Base-by-base conservation (phyloP, 1,140 invertebrate genomes). In the Hylaeus volcanicus region DNA sequence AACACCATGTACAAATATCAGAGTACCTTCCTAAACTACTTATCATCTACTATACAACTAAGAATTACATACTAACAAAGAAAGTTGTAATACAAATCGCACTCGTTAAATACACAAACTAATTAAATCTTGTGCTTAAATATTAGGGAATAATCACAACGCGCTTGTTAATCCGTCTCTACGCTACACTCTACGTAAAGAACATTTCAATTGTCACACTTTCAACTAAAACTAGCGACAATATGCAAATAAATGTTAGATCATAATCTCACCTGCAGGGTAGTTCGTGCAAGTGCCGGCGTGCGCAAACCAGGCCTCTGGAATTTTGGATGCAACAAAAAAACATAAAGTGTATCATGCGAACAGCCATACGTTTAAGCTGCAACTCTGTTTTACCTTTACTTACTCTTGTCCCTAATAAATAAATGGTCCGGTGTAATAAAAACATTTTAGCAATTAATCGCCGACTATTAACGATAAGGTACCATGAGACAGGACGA, bases 211-310 rank as follows among this genome's bases (percentile, higher is more conserved):
- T 14, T 56, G 15, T 64, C 72, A 65, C 76, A 55, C 14, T 80
- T 65, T 26, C 65, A 80, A 51, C 63, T 51, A 43, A 56, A n/a
- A 1, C 15, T 48, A 48, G 53, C 14, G 37, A 53, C 43, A 65
- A 65, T 63, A 79, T 12, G 26, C n/a, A 66, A 81, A 72, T 65
- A 58, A 55, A 15, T 84, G 61, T 75, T 74, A 86, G 51, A 84
- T 82, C 64, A 77, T 81, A 15, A 71, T 91, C 92, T 93, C 92
- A 93, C 92, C 92, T 93, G 92, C 88, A 92, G 69, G 81, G 89
- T 90, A 73, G 86, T 90, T 90, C 89, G 84, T 82, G 88, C 90
- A 90, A 91, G 90, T 90, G 91, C 89, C 41, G 88, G 82, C 73
- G 88, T 88, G 80, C 88, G 90, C 71, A 92, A 89, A 88, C 89